Conservation (phyloP, 2,113 vertebrate species). For the Macaca mulatta region DNA sequence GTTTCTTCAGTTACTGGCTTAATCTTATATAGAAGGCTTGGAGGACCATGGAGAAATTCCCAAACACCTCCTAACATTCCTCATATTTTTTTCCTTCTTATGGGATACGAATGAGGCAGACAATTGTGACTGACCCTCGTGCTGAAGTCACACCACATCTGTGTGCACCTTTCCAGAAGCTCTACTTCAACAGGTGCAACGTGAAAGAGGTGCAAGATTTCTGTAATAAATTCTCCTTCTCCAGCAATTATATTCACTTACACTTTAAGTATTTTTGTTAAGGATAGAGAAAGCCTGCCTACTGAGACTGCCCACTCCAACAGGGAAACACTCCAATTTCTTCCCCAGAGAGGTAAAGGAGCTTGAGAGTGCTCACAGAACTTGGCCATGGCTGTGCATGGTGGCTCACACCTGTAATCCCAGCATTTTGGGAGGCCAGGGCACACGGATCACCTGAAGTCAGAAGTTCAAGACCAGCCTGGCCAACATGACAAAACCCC, state of each 20-base stretch:
- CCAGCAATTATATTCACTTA: neutral
- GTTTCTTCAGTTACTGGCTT: conserved; percentile 35
- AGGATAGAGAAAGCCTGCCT: neutral
- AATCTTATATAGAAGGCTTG: neutral
- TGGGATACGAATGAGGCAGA: neutral
- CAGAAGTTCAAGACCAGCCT: too few relatives aligned
- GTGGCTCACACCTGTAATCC: too few relatives aligned
- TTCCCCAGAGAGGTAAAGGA: neutral
- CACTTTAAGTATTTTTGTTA: neutral
- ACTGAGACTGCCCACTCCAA: neutral
- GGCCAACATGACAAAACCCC: too few relatives aligned
- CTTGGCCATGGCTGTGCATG: neutral
- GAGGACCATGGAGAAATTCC: neutral
- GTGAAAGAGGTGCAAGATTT: neutral
- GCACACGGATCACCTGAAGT: too few relatives aligned
- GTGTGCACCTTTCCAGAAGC: neutral
- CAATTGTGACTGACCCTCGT: neutral
- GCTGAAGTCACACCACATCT: neutral
- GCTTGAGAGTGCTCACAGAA: neutral
- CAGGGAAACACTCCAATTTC: neutral
- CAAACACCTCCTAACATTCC: neutral
- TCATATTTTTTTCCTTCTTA: neutral
- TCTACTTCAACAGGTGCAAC: neutral
- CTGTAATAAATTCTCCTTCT: neutral
- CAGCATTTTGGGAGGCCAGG: too few relatives aligned